phyloP scores from a whole-genome alignment of 2,888 invertebrate genomes.

The Graphium colonna region DNA sequence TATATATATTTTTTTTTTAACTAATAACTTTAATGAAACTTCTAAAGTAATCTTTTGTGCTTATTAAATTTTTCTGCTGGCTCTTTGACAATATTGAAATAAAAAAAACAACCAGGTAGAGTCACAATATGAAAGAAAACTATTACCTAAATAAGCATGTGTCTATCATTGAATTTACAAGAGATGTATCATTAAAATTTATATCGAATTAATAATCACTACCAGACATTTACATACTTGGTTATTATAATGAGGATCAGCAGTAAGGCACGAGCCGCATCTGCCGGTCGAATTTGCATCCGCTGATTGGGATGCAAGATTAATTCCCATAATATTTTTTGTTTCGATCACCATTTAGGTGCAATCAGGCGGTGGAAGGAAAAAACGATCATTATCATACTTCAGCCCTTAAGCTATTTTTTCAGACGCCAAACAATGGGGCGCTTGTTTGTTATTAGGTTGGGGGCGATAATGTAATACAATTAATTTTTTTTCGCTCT shows the following conservation, averaged over 20 bases:
- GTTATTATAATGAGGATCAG: constrained; percentile 25
- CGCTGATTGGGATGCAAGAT: constrained; percentile 72
- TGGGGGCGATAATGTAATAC: constrained; percentile 79
- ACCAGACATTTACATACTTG: background rate
- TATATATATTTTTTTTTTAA: too few relatives aligned
- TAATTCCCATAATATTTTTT: constrained; percentile 76
- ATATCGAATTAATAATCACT: too few relatives aligned
- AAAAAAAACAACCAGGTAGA: too few relatives aligned
- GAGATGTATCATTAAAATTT: too few relatives aligned
- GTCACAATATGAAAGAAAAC: too few relatives aligned
- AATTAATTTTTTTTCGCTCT: constrained; percentile 64
- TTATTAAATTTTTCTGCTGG: too few relatives aligned
- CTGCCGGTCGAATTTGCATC: constrained; percentile 72
- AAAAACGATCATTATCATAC: constrained; percentile 75
- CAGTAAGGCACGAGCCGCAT: constrained; percentile 64
- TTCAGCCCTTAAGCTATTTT: constrained; percentile 79
- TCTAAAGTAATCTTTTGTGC: too few relatives aligned
- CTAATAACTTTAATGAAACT: too few relatives aligned
- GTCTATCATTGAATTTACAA: too few relatives aligned
- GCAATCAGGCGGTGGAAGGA: constrained; percentile 69
- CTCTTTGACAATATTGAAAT: too few relatives aligned
- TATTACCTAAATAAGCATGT: too few relatives aligned
- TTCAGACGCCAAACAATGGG: constrained; percentile 76
- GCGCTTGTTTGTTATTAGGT: constrained; percentile 76
- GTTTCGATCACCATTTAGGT: constrained; percentile 73